phyloP scores from a whole-genome alignment of 1,140 invertebrate genomes.

The Drosophila sp. region DNA sequence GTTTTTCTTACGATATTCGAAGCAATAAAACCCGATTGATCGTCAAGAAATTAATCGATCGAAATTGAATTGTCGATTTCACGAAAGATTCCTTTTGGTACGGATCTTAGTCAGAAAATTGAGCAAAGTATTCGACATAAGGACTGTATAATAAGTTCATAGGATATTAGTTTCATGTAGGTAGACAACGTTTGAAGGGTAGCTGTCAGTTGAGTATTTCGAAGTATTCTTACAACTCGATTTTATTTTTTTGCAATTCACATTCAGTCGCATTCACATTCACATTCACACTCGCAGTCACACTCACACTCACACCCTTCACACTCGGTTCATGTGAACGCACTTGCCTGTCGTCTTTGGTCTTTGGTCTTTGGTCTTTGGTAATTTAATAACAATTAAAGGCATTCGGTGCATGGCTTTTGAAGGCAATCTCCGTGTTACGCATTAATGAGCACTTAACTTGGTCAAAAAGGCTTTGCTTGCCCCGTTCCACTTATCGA shows the following conservation, averaged over 20 bases:
- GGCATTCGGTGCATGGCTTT: conserved; percentile 79
- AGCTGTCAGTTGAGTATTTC: neutral
- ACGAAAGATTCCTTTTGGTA: no score
- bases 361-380: conserved; percentile 53
- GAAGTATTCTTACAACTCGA: neutral
- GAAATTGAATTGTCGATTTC: no score
- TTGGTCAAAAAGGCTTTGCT: conserved; percentile 76
- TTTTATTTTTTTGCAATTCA: conserved; percentile 15
- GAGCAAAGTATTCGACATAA: no score
- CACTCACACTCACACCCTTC: conserved; percentile 19
- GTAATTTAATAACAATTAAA: conserved; percentile 84
- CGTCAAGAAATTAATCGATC: no score
- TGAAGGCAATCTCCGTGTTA: conserved; percentile 83
- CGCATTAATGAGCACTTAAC: conserved; percentile 84
- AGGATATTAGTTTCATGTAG: no score
- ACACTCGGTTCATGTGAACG: conserved; percentile 49
- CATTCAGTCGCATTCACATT: conserved; percentile 28
- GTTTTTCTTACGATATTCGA: no score
- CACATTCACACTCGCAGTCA: neutral
- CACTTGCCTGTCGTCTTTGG: conserved; percentile 48
- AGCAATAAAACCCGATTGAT: no score
- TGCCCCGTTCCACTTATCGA: conserved; percentile 65
- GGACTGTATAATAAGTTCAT: no score
- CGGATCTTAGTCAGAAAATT: no score
- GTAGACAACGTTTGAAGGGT: conserved; percentile 2